Evolutionary conservation across 2,113 vertebrate species (phyloP), one percentile per base, ranked within the genome.

Genomic region (Crotalus horridus): DNA sequence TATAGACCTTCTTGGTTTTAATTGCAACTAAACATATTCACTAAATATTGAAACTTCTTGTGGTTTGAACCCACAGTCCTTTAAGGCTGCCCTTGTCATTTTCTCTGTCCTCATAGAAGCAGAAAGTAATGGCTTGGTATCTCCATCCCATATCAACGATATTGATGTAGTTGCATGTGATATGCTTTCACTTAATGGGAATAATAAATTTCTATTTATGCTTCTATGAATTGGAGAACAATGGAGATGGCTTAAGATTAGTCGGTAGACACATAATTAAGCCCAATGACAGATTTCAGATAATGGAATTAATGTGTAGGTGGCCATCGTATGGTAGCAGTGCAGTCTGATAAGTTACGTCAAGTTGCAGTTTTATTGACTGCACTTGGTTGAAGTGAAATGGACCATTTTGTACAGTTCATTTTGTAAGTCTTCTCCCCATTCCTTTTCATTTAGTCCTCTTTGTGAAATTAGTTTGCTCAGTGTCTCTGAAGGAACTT

Each of bases 401-500:
- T 54, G 48, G 46, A 46, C n/a, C n/a, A 23, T n/a, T 53, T 24
- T 17, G 4, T 46, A 20, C 61, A 69, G 46, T 55, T 54, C 7
- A 43, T 53, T 23, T 88, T 88, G 29, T 53, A 20, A 46, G 29
- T 23, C 74, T n/a, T 55, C 12, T 55, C 24, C 89, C 12, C 15
- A 8, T 74, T 43, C n/a, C n/a, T 92, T 92, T 74, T 87, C 4
- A 88, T 88, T 53, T 64, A 23, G 7, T 81, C 29, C 17, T n/a
- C 24, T 46, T 92, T 81, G 51, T 74, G 85, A 53, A 95, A 54
- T 61, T 2, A 9, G 33, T 0, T 9, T 46, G 74, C 69, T 95
- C 87, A 54, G 48, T 94, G 94, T 21, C 39, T 56, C 93, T 92
- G 69, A 94, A 95, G 92, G 90, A n/a, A 58, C 55, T 69, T 86